These are phyloP conservation scores for Tetropium fuscum DNA, from an alignment of 2,888 invertebrate genomes.

Conservation along the genomic window DNA sequence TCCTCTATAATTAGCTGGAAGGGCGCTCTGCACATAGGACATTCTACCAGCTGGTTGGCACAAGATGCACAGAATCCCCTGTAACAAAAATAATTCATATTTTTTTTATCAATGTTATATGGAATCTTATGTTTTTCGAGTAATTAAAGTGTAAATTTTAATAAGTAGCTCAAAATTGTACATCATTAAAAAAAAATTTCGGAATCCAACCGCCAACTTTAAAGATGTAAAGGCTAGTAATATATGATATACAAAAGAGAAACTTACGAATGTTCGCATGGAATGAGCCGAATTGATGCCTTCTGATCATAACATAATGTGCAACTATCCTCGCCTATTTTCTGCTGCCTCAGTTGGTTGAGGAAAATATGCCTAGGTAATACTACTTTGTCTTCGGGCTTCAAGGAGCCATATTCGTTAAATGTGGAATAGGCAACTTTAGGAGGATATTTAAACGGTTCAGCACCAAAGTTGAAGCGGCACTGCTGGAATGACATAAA, in stretches of 20 bases:
- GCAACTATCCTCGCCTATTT: constrained; percentile 86
- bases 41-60: constrained; percentile 81
- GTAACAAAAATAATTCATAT: constrained; percentile 54
- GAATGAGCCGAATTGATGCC: constrained; percentile 80
- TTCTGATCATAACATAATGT: constrained; percentile 87
- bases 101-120: not conserved
- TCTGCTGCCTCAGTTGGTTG: constrained; percentile 78
- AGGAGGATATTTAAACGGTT: constrained; percentile 84
- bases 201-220: too few relatives aligned
- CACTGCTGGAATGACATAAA: constrained; percentile 98
- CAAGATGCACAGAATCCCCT: constrained; percentile 89
- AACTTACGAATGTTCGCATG: constrained; percentile 86
- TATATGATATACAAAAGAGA: not conserved
- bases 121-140: not conserved
- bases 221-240: too few relatives aligned
- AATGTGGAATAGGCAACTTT: constrained; percentile 76
- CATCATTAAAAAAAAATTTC: too few relatives aligned
- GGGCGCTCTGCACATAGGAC: constrained; percentile 87
- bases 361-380: constrained; percentile 86
- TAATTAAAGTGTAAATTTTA: not conserved
- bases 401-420: constrained; percentile 81
- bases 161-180: too few relatives aligned
- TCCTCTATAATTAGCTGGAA: constrained; percentile 70
- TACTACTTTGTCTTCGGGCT: constrained; percentile 81
- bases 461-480: constrained; percentile 90